These are phyloP conservation scores for Grantiella picta DNA, from an alignment of 2,113 vertebrate species.

Conservation along the genomic window DNA sequence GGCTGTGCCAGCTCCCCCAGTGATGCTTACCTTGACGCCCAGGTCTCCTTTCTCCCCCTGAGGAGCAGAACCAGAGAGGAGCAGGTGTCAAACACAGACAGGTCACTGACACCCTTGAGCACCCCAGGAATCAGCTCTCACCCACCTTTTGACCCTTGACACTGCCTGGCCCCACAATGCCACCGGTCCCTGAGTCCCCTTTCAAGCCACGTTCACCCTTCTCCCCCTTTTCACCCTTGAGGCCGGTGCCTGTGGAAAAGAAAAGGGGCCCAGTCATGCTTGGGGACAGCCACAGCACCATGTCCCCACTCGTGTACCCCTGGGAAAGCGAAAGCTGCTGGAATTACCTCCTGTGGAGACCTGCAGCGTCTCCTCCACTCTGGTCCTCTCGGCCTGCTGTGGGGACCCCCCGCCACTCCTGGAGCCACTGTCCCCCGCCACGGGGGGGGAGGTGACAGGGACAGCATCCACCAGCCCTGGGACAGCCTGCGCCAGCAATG, in stretches of 20 bases:
- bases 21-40: constrained; percentile 79
- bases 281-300: rapidly evolving
- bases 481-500: not conserved
- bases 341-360: constrained; percentile 43
- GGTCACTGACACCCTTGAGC: rapidly evolving
- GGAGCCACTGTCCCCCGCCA: not conserved
- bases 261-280: rapidly evolving
- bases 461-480: constrained; percentile 40
- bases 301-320: rapidly evolving
- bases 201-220: constrained; percentile 75
- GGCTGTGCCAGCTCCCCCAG: not conserved
- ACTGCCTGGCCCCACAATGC: constrained; percentile 18
- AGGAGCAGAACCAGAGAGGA: not conserved
- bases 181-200: constrained; percentile 69
- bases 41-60: constrained; percentile 84
- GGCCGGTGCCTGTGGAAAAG: not conserved
- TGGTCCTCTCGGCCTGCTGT: not conserved
- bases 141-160: constrained; percentile 79
- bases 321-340: not conserved
- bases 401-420: not conserved
- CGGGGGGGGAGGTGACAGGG: constrained; percentile 65
- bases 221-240: constrained; percentile 78
- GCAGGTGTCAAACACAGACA: rapidly evolving
- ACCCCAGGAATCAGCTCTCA: not conserved
- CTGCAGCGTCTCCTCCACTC: not conserved